These are phyloP conservation scores for Varanus komodoensis DNA, from an alignment of 2,113 vertebrate species.

Conservation along the genomic window DNA sequence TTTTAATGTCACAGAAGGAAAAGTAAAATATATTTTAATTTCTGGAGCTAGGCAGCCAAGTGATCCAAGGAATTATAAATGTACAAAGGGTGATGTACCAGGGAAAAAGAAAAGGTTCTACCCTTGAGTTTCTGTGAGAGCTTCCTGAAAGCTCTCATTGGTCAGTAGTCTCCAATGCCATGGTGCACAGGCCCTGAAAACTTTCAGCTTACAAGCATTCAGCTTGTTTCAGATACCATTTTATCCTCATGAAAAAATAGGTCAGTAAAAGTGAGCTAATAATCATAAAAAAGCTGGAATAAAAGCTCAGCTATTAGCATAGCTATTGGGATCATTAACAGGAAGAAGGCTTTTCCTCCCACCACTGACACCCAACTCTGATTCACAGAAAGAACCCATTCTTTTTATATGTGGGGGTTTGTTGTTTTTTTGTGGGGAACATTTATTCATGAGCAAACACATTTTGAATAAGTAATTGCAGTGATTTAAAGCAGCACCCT, in stretches of 20 bases:
- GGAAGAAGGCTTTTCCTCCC: background rate
- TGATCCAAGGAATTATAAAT: conserved; percentile 72
- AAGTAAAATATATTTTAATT: conserved; percentile 83
- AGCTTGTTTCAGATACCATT: conserved; percentile 34
- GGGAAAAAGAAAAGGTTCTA: conserved; percentile 30
- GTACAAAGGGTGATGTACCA: conserved; percentile 58
- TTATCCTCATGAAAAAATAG: conserved; percentile 53
- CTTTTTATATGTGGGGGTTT: background rate
- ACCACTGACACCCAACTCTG: conserved; percentile 5
- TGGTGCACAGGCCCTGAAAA: conserved; percentile 19
- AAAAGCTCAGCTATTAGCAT: conserved; percentile 47
- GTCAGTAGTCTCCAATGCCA: conserved; percentile 58
- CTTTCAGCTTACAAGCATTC: conserved; percentile 65
- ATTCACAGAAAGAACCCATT: conserved; percentile 48
- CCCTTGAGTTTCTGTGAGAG: conserved; percentile 43
- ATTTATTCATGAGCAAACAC: conserved; percentile 59
- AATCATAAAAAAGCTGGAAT: conserved; percentile 46
- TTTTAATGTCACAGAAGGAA: conserved; percentile 82
- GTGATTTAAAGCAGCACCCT: conserved; percentile 53
- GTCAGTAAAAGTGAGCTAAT: conserved; percentile 54
- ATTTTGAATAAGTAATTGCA: conserved; percentile 67
- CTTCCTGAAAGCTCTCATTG: conserved; percentile 52
- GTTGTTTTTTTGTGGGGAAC: background rate
- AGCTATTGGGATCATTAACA: background rate
- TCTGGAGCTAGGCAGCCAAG: conserved; percentile 69